Evolutionary conservation across 2,888 invertebrate species (phyloP), one percentile per base, ranked within the genome.

Genomic region (Nymphalis polychloros): DNA sequence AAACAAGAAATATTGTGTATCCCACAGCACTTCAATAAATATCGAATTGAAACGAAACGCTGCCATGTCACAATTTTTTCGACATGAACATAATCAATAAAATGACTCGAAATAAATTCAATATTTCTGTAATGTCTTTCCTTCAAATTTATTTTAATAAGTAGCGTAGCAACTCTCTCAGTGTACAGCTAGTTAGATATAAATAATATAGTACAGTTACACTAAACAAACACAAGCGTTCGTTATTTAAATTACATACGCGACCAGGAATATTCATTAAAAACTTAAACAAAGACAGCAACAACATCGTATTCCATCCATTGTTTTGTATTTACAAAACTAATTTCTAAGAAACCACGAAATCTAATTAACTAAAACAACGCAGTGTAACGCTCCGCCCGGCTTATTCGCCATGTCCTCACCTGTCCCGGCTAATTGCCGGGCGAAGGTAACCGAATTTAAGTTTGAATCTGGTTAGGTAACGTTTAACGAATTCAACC

Each of bases 381-480:
- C 69, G 48, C 63, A 69, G 69, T 69, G 71, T 73, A 47, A 70
- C 67, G 71, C 68, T 72, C 63, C 52, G 62, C 67, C 69, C 64
- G 71, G 67, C 60, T 74, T 83, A 82, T 85, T 85, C 83, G 79
- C 77, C 82, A 81, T 83, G 84, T 84, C 83, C 81, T 78, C 85
- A 89, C 89, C 89, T 88, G 83, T 64, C 73, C 77, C 78, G 73
- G 72, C 84, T 89, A 87, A 89, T 89, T 89, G 86, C 83, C 77
- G 80, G 80, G 81, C 75, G 72, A 81, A 84, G 81, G 79, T 89
- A 89, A 89, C 82, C 76, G 82, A 87, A 86, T 89, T 90, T 86
- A 88, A 89, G 85, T 88, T 88, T 79, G 80, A 86, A 88, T 86
- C 85, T 81, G 84, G 86, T 88, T 89, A 86, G 84, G 85, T 84